Evolutionary conservation across 2,797 vertebrate species (phyloP).

Genomic region (Ibycter americanus): DNA sequence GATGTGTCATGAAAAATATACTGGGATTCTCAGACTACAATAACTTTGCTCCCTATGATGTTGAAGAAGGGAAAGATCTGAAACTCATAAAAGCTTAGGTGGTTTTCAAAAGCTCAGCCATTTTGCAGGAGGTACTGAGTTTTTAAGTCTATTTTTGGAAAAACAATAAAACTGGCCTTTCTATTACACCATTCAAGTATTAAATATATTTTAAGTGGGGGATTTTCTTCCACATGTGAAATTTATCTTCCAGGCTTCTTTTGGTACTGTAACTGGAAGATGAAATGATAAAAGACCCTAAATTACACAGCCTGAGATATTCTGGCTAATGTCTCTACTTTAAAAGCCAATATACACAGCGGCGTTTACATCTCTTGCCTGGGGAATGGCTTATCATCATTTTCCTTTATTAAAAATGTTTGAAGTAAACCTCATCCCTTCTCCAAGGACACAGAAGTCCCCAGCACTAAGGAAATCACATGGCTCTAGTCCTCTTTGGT

Average conservation of each 20-base stretch:
- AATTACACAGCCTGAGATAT: conserved; percentile 27
- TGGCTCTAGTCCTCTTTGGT: neutral
- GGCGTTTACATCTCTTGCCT: conserved; percentile 42
- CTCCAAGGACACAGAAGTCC: neutral
- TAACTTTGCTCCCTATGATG: neutral
- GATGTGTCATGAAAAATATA: neutral
- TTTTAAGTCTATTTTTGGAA: conserved; percentile 35
- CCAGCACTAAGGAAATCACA: neutral
- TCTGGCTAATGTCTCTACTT: conserved; percentile 14
- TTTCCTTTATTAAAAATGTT: conserved; percentile 51
- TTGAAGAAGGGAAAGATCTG: neutral
- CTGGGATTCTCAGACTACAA: neutral
- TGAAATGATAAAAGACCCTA: conserved; percentile 42
- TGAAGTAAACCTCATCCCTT: conserved; percentile 4
- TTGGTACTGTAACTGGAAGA: conserved; percentile 12
- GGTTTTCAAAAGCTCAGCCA: neutral
- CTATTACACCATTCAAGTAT: neutral
- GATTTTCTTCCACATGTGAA: conserved; percentile 6
- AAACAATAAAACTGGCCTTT: conserved; percentile 3
- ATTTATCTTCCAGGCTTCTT: conserved; percentile 50
- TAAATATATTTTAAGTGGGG: conserved; percentile 16
- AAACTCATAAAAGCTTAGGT: neutral
- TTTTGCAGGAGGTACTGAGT: neutral
- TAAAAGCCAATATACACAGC: conserved; percentile 43
- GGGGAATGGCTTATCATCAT: conserved; percentile 11